Evolutionary conservation across 2,888 invertebrate species (phyloP), one percentile per base, ranked within the genome.

Genomic region (Synergus umbraculus): DNA sequence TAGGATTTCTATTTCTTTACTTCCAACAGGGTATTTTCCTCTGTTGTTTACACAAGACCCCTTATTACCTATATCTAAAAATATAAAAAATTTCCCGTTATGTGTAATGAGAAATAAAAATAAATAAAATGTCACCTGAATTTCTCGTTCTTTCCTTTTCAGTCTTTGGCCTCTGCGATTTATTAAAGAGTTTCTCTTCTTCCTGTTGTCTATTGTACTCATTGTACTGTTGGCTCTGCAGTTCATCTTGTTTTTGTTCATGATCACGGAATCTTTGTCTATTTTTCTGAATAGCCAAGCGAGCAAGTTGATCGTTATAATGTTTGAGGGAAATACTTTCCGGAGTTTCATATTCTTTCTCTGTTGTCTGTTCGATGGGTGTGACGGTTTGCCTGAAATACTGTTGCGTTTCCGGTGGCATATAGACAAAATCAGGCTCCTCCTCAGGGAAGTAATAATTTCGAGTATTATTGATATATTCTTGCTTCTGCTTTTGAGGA

Each of bases 301-400:
- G 91, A 79, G 91, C 91, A 0, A 91, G 78, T 76, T 92, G 91
- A 81, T 92, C 91, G 81, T 92, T 91, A 77, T 89, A 92, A 78
- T 92, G 92, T 73, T 91, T 92, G 76, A 92, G 78, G 0, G 91
- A 91, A 63, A 92, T 85, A 60, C 91, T 92, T 78, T 91, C 92
- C 0, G 91, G 91, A 0, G 92, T 92, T 79, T 91, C 92, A 80
- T 89, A 91, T 10, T 89, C 86, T 3, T 83, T 80, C 64, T 88
- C 86, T 9, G 85, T 80, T 0, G 83, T 84, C 18, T 84, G 84
- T 37, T 88, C 87, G 78, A 88, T 87, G 13, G 86, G 88, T 76
- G 84, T 89, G 46, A 89, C 64, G 4, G 89, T 89, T 12, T 87
- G 83, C 0, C 87, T 85, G 0, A 89, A 85, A 41, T 86, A 85